phyloP scores from a whole-genome alignment of 2,888 invertebrate genomes.

The Acleris emargana region DNA sequence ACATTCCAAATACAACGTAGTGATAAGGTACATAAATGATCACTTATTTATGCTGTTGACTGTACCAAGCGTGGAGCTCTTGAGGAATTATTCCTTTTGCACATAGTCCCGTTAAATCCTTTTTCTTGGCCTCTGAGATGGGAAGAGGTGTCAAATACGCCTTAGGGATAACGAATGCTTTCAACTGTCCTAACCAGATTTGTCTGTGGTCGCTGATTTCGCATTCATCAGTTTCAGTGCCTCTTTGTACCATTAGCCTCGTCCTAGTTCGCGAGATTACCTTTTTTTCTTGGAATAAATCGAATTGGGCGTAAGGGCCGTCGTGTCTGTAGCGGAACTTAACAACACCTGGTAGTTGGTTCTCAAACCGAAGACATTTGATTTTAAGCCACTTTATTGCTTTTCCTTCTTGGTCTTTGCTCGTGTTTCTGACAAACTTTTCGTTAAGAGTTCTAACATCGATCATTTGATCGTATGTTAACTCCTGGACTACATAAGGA shows the following conservation, averaged over 20 bases:
- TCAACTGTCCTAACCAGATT: conserved; percentile 1
- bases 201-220: too few relatives aligned
- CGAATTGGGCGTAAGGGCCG: conserved; percentile 4
- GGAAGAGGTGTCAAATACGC: conserved; percentile 7
- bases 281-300: conserved; percentile 3
- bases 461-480: conserved; percentile 15
- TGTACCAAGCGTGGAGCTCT: conserved; percentile 18
- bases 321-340: conserved; percentile 7
- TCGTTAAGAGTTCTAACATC: conserved; percentile 17
- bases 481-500: conserved; percentile 28
- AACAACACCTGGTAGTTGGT: conserved; percentile 1
- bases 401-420: conserved; percentile 4
- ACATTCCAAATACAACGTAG: too few relatives aligned
- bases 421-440: conserved; percentile 5
- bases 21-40: too few relatives aligned
- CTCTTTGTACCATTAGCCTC: background rate
- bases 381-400: conserved; percentile 5
- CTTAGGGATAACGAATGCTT: conserved; percentile 6
- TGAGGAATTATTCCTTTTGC: conserved; percentile 19
- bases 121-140: conserved; percentile 19
- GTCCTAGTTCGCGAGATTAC: conserved; percentile 1
- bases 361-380: conserved; percentile 9
- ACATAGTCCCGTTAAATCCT: conserved; percentile 7
- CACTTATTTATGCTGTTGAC: too few relatives aligned
- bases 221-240: too few relatives aligned